Percentiles rank a stretch among this genome's conserved stretches.
Evolutionary conservation across 2,113 vertebrate species (phyloP).

Genomic region (Antechinus stuartii): DNA sequence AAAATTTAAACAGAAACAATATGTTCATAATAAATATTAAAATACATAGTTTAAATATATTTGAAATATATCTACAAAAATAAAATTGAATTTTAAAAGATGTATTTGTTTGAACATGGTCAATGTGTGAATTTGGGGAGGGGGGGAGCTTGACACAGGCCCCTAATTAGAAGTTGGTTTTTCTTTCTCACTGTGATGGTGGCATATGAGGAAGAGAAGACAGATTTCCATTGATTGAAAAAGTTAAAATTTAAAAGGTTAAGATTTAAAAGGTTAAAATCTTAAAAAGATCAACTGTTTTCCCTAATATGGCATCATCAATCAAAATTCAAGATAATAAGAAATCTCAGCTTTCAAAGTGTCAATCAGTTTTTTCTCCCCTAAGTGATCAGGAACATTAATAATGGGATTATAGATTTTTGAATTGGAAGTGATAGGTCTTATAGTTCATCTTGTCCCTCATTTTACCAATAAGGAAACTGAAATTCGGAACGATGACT

Average conservation of each 20-base stretch:
- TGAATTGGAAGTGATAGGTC: neutral
- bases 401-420: neutral
- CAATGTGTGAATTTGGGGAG: neutral
- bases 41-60: neutral
- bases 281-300: neutral
- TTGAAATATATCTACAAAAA: neutral
- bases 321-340: neutral
- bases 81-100: neutral
- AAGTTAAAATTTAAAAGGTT: neutral
- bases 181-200: neutral
- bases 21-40: neutral
- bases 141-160: neutral
- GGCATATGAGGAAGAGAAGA: neutral
- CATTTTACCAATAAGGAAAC: neutral
- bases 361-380: neutral
- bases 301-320: neutral
- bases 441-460: neutral
- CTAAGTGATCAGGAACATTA: neutral
- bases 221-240: neutral
- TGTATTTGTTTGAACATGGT: neutral
- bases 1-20: neutral
- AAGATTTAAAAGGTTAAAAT: neutral
- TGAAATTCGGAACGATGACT: neutral
- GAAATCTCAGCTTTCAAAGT: neutral
- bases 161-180: neutral